Base-by-base conservation (phyloP, 2,113 vertebrate genomes). In the Synchiropus splendidus region DNA sequence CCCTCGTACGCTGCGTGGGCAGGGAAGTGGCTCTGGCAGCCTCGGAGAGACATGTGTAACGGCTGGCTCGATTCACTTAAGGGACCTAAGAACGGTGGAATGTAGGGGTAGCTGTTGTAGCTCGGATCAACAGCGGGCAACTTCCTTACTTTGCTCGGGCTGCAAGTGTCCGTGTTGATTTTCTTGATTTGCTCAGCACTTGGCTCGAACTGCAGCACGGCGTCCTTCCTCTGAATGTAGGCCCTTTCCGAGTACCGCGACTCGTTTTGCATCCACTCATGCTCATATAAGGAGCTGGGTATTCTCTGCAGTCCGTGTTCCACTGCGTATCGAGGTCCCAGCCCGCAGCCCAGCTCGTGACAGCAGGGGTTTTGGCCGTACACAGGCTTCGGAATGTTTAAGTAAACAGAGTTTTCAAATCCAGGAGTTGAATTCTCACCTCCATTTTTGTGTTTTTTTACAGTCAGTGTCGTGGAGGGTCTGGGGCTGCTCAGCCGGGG, bases 381-480 rank as follows among this genome's bases (percentile, higher is more conserved):
- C 39, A 97, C 42, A 0, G 94, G 89, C 41, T 78, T 92, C 39
- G 94, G 94, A 6, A 89, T 66, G 0, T 87, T 86, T 42, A 97
- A 36, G 3, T 78, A 70, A 13, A 74, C 51, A n/a, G 78, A 63
- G 43, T 39, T 67, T 14, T 72, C 64, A 0, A 81, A 47, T 0
- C 70, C 39, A 10, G 30, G 66, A 30, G 73, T 61, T 13, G 54
- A 13, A 1, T 34, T 48, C 14, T 67, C 54, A 5, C 33, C 44
- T 50, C 49, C 62, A n/a, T 14, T 21, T 36, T 60, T 59, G n/a
- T 45, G 42, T 52, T 75, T 82, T 51, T 53, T 70, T 14, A 69
- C 16, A 5, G 27, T 31, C 13, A 36, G 41, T 0, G 74, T 48
- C 1, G 69, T 61, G 32, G 63, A 69, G 42, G 69, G 72, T 10